A percentile compares a stretch with the other conserved stretches of the same genome.
phyloP scores from a whole-genome alignment of 2,888 invertebrate species.

The Dynastes maya region DNA sequence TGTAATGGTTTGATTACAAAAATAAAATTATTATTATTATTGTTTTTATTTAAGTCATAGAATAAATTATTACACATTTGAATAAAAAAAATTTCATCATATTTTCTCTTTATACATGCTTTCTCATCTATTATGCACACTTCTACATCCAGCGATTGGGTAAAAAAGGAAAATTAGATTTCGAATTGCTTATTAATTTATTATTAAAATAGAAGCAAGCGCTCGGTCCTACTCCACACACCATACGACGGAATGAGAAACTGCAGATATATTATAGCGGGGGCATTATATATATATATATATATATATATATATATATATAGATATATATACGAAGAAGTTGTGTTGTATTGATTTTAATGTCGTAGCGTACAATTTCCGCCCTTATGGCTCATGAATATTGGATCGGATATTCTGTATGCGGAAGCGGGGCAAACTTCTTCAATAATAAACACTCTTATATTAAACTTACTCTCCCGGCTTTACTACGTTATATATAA shows the following conservation, averaged over 20 bases:
- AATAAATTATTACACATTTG: too few relatives aligned
- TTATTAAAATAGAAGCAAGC: conserved; percentile 55
- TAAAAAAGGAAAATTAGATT: conserved; percentile 1
- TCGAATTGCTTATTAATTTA: conserved; percentile 36
- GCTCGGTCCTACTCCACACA: conserved; percentile 55
- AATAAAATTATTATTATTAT: too few relatives aligned
- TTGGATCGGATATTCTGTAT: conserved; percentile 65
- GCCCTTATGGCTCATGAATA: conserved; percentile 66
- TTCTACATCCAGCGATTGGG: too few relatives aligned
- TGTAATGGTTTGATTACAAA: too few relatives aligned
- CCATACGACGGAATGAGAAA: conserved; percentile 66
- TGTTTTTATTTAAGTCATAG: too few relatives aligned
- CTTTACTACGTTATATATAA: conserved; percentile 58
- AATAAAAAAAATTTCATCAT: too few relatives aligned
- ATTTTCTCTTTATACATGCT: too few relatives aligned
- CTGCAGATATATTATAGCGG: conserved; percentile 70
- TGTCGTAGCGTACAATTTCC: conserved; percentile 66
- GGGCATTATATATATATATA: too few relatives aligned
- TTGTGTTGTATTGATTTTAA: conserved; percentile 71
- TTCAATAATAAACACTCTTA: conserved; percentile 68
- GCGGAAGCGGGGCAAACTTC: conserved; percentile 65
- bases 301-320: too few relatives aligned
- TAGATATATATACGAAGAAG: conserved; percentile 64
- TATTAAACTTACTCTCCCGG: conserved; percentile 63
- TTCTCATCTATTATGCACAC: too few relatives aligned